Percentiles rank a stretch among this genome's conserved stretches.
These are phyloP conservation scores for Archocentrus centrarchus DNA, from an alignment of 2,113 vertebrate species.

Conservation along the genomic window DNA sequence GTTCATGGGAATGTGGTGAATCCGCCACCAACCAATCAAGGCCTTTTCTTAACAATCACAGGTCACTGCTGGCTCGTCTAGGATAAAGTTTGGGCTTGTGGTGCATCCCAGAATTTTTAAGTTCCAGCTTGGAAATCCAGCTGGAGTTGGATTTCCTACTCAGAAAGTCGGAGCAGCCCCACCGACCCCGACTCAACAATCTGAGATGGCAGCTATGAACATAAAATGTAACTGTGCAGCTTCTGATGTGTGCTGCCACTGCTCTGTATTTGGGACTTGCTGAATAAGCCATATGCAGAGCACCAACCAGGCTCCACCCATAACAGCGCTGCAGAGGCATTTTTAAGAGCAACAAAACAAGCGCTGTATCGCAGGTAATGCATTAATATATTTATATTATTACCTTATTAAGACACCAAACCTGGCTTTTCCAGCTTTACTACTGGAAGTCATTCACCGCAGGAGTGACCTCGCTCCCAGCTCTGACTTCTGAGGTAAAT, in stretches of 20 bases:
- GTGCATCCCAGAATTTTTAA: not conserved
- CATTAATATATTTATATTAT: not conserved
- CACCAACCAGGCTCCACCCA: not conserved
- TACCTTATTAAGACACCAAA: too few relatives aligned
- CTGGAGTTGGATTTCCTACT: fast-evolving
- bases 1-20: not conserved
- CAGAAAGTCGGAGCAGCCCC: not conserved
- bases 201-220: not conserved
- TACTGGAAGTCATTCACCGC: not conserved
- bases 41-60: not conserved
- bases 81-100: fast-evolving
- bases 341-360: not conserved
- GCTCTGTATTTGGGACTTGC: not conserved
- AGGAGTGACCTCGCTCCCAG: not conserved
- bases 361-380: not conserved
- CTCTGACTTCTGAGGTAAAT: not conserved
- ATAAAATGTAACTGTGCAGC: not conserved
- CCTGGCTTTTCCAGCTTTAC: not conserved
- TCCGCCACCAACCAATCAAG: fast-evolving
- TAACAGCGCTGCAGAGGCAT: not conserved
- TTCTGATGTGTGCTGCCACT: not conserved
- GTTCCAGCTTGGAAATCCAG: too few relatives aligned
- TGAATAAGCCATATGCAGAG: not conserved
- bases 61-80: not conserved
- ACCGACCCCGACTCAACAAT: fast-evolving